Base-by-base conservation (phyloP, 1,140 invertebrate species). In the Zaprionus lachaisei region DNA sequence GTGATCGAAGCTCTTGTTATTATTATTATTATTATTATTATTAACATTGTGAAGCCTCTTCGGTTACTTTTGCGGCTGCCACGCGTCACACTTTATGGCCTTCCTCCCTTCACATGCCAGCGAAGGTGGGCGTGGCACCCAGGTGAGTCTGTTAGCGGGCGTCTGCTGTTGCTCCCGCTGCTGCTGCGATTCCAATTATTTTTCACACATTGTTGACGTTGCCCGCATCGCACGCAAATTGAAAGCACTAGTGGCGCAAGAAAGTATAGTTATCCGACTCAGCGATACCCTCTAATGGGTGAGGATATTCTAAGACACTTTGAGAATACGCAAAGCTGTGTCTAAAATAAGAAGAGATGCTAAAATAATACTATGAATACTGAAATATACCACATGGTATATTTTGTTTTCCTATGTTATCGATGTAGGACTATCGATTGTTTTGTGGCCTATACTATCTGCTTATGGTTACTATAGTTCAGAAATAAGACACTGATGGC, bases 161-260 rank as follows among this genome's bases (percentile, higher is more conserved):
- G 44, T 6, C 28, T 14, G 41, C 38, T 49, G 31, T 17, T 64
- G 44, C 49, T 65, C 77, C 65, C 71, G 44, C 72, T 55, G 67
- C 62, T 60, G 54, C 57, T 74, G 83, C 76, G 77, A 82, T 86
- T 85, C 86, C 83, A 86, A 85, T 86, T 85, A 86, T 79, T 86
- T 82, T 86, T 79, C 61, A 54, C 76, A 79, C 83, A 81, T 81
- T 85, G 82, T 72, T 72, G 82, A 79, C 83, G 72, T 81, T 73
- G 61, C 63, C 54, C 66, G 51, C 67, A 58, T 31, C 66, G 62
- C 70, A 70, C 60, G 72, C 77, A 83, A 83, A 73, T 83, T 72
- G 81, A 83, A 83, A 83, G 49, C 55, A 2, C 6, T 15, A 69
- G 41, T n/a, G 41, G n/a, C 15, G 57, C 34, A 78, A 66, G 47